Evolutionary conservation across 2,797 vertebrate species (phyloP), one percentile per base, ranked within the genome.

Genomic region (Cuculus canorus): DNA sequence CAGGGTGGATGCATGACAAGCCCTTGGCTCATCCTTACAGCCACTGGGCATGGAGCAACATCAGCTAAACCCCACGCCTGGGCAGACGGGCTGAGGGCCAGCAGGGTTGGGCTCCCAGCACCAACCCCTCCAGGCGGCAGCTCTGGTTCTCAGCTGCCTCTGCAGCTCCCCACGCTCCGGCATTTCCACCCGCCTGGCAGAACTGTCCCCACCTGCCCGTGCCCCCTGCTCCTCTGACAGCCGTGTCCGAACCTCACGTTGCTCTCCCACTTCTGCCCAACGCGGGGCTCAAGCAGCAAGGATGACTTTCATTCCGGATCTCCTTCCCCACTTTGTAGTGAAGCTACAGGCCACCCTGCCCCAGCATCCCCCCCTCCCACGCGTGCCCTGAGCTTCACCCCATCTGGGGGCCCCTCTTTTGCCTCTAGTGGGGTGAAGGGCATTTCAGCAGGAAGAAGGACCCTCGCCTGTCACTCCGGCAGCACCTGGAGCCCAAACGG

Each of bases 251-350:
- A 22, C 5, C 48, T 17, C 28, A 11, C 1, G 2, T 35, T 21
- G 4, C 54, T 59, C 32, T 30, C 56, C 57, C 0, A 1, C 63
- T 43, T 45, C 71, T 37, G 41, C 65, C 57, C 66, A 13, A 1
- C 1, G 1, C 0, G 0, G n/a, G 52, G 52, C 37, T 54, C 47
- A 10, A 13, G 10, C 48, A 68, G 2, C 0, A 1, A 43, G 33
- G 27, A 17, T 24, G 39, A 54, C 17, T 15, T 70, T n/a, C 76
- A 35, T 2, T 30, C 53, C 41, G 3, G 27, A 2, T 6, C 19
- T 57, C 43, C 48, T 41, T 75, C 25, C 60, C 35, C 50, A 4
- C 25, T 72, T 9, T 6, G 0, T 7, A 5, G 17, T 1, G n/a
- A 47, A 63, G 52, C 77, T 14, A 0, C 6, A 16, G 27, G 5